Percentiles rank a stretch among this genome's conserved stretches.
Conservation (phyloP, 2,888 invertebrate genomes). For the Troides oblongomaculatus region DNA sequence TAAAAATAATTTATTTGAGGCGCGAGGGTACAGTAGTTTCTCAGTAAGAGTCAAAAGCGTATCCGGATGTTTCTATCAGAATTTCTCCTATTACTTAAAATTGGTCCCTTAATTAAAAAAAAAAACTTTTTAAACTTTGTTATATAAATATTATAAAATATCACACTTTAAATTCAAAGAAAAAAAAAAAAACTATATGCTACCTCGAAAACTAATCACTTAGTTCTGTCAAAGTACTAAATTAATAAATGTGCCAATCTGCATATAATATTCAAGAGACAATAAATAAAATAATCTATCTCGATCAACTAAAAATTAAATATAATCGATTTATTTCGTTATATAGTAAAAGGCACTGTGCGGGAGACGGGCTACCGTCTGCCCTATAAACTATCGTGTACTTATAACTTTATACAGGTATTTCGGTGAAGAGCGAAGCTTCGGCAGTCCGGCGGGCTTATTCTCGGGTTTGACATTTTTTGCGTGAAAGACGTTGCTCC, state of each 20-base stretch:
- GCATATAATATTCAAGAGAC: slow-evolving; percentile 74
- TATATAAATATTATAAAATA: slow-evolving; percentile 80
- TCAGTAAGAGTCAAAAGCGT: slow-evolving; percentile 64
- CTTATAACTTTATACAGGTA: slow-evolving; percentile 59
- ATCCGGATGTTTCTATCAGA: slow-evolving; percentile 66
- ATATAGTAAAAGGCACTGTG: slow-evolving; percentile 76
- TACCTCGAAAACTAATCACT: slow-evolving; percentile 73
- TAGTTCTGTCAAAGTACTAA: slow-evolving; percentile 77
- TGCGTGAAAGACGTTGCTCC: slow-evolving; percentile 54
- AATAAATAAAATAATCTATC: slow-evolving; percentile 79
- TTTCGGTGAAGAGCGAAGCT: slow-evolving; percentile 48
- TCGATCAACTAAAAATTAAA: slow-evolving; percentile 78
- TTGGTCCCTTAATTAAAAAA: slow-evolving; percentile 75
- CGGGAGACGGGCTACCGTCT: slow-evolving; percentile 38
- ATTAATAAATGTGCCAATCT: slow-evolving; percentile 77
- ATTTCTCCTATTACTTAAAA: slow-evolving; percentile 78
- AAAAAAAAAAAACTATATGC: slow-evolving; percentile 59
- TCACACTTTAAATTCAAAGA: slow-evolving; percentile 80
- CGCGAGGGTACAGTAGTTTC: slow-evolving; percentile 62
- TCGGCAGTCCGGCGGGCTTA: slow-evolving; percentile 64
- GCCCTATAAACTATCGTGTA: slow-evolving; percentile 49
- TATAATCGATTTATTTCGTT: slow-evolving; percentile 73
- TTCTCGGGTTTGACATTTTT: slow-evolving; percentile 57
- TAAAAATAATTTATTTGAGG: slow-evolving; percentile 54
- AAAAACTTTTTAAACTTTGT: slow-evolving; percentile 75